Conservation (phyloP, 2,888 invertebrate genomes). For the Cylindroiulus punctatus region DNA sequence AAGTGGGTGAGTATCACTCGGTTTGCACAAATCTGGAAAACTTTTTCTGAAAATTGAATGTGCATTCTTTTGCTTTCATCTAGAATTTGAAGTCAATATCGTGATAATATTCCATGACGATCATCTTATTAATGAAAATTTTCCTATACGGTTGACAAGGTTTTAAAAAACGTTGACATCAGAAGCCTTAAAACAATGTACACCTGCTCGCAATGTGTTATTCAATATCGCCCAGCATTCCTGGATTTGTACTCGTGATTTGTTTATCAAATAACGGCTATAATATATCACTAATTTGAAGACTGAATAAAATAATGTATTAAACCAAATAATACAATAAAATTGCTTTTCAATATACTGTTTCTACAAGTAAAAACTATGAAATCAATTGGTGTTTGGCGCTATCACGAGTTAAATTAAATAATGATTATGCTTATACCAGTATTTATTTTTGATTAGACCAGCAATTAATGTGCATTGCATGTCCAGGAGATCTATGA, state of each 20-base stretch:
- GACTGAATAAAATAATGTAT: background rate
- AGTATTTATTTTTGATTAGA: too few relatives aligned
- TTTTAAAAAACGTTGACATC: conserved; percentile 3
- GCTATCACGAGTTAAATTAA: too few relatives aligned
- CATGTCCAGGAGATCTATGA: too few relatives aligned
- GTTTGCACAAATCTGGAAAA: background rate
- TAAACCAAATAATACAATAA: background rate
- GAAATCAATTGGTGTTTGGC: too few relatives aligned
- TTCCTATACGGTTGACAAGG: conserved; percentile 75
- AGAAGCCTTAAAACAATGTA: background rate
- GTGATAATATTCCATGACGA: conserved; percentile 93
- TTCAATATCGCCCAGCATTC: conserved; percentile 4
- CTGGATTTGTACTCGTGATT: background rate
- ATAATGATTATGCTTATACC: too few relatives aligned
- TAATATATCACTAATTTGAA: background rate
- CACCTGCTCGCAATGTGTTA: background rate
- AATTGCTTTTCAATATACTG: too few relatives aligned
- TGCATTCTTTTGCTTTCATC: conserved; percentile 65
- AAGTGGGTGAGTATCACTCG: conserved; percentile 79
- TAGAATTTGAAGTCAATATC: conserved; percentile 95
- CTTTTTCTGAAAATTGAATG: conserved; percentile 54
- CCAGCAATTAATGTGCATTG: too few relatives aligned
- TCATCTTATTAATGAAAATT: conserved; percentile 93
- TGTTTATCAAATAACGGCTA: background rate
- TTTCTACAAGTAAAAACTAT: too few relatives aligned